Evolutionary conservation across 2,113 vertebrate genomes (phyloP), one percentile per base, ranked within the genome.

Genomic region (Brachypodius melanocephalos): DNA sequence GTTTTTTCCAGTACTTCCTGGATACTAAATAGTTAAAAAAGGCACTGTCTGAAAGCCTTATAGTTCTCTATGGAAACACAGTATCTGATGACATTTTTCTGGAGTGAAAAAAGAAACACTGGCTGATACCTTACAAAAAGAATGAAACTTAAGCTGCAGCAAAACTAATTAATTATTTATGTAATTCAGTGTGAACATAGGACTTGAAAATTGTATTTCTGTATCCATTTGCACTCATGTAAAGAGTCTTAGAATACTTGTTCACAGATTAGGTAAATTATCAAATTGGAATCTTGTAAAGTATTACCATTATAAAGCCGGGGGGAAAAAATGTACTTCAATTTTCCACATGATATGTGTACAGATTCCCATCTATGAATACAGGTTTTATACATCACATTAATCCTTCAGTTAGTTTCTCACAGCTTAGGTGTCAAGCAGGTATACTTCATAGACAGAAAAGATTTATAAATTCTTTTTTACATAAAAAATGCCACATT

Each of bases 111-210:
- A 85, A 84, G 61, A 75, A 62, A 40, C 72, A 92, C 31, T 77
- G 55, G 81, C 72, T 67, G 96, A 76, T 78, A 80, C n/a, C 45
- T 84, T 62, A 89, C 72, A 96, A 89, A 97, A 95, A 94, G 72
- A 86, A 69, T 46, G 68, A 87, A 97, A 96, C 61, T 43, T 95
- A 43, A 95, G 58, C 89, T 87, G 57, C 72, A 62, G 80, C 9
- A 34, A 90, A 85, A 52, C 81, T 89, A 72, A 90, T 95, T 95
- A 90, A 96, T 95, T 95, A 94, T 84, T 94, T 78, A 95, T 83
- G 74, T 46, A 65, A 87, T 68, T n/a, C 93, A 94, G n/a, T n/a
- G 57, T 63, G 91, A 90, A 93, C 65, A 55, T 1, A 59, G 61
- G 22, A 84, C 78, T 96, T 89, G 89, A 73, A 87, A 65, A 96